A percentile compares a stretch with the other conserved stretches of the same genome.
phyloP scores from a whole-genome alignment of 2,888 invertebrate genomes.

The Pristionchus mayeri region DNA sequence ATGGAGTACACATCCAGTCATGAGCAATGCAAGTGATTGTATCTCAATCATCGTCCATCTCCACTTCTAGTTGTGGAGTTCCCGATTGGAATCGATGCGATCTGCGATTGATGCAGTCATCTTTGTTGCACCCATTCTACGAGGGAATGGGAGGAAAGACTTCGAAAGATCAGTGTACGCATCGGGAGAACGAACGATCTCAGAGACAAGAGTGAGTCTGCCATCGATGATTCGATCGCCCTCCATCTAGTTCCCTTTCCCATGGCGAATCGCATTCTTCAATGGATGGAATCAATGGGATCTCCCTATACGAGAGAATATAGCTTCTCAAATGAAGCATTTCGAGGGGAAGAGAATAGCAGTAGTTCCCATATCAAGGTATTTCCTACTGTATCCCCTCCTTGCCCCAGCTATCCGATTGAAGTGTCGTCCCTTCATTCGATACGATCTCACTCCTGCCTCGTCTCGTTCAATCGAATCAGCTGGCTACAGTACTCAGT shows the following conservation, averaged over 20 bases:
- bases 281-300: conserved; percentile 51
- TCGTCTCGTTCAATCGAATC: neutral
- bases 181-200: conserved; percentile 38
- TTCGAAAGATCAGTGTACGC: conserved; percentile 48
- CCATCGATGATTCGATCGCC: neutral
- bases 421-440: conserved; percentile 47
- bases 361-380: conserved; percentile 46
- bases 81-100: conserved; percentile 18
- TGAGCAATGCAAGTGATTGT: conserved; percentile 35
- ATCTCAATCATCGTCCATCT: neutral
- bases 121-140: conserved; percentile 41
- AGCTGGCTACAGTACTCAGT: neutral
- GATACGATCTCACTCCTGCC: conserved; percentile 48
- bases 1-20: conserved; percentile 50
- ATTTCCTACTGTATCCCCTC: too few relatives aligned
- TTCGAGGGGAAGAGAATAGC: conserved; percentile 43
- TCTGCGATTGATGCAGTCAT: conserved; percentile 27
- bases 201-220: conserved; percentile 41
- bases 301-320: conserved; percentile 44
- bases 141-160: conserved; percentile 36
- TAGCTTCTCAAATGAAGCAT: conserved; percentile 20
- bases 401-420: too few relatives aligned
- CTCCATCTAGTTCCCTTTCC: conserved; percentile 27
- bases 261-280: conserved; percentile 47
- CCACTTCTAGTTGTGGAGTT: conserved; percentile 19